Base-by-base conservation (phyloP, 2,797 vertebrate species). In the Sphenopsis melanotis region DNA sequence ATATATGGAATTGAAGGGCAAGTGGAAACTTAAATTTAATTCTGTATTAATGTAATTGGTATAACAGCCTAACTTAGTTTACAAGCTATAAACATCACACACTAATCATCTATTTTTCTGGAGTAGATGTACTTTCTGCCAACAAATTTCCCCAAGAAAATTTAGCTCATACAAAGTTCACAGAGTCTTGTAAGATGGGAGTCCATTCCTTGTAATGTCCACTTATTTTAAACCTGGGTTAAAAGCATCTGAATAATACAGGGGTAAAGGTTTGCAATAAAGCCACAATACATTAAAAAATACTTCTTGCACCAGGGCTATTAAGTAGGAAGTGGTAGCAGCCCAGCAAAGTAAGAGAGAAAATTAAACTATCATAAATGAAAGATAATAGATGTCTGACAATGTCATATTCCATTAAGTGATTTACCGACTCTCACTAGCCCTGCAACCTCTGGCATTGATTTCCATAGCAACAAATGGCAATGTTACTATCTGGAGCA, bases 381-480 rank as follows among this genome's bases (percentile, higher is more conserved):
- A 84, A 94, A 64, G 87, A 87, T 94, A 97, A 95, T 93, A 46
- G 68, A 47, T 80, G 53, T 76, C 74, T 95, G 86, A 90, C 71
- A 74, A 92, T 55, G 83, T 83, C 84, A 57, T 91, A 39, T 94
- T 94, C 89, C 81, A 93, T 89, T 91, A 93, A 93, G 68, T 93
- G 61, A 92, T 93, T 94, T 95, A 81, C 69, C 41, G 87, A 90
- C 16, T 71, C 42, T 68, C 77, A 44, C 60, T 85, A 74, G 56
- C 57, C 78, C 36, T 83, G 55, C 18, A 92, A 92, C 90, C 64
- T 80, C 82, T 91, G 83, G 34, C 71, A 89, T 87, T n/a, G 56
- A 93, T 95, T 96, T 94, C 93, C 92, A 95, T 94, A 94, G 96
- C 88, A 95, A 97, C 92, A 95, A 95, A 95, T 80, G 60, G 63